Base-by-base conservation (phyloP, 2,113 vertebrate genomes). In the Ceyx margarethae region DNA sequence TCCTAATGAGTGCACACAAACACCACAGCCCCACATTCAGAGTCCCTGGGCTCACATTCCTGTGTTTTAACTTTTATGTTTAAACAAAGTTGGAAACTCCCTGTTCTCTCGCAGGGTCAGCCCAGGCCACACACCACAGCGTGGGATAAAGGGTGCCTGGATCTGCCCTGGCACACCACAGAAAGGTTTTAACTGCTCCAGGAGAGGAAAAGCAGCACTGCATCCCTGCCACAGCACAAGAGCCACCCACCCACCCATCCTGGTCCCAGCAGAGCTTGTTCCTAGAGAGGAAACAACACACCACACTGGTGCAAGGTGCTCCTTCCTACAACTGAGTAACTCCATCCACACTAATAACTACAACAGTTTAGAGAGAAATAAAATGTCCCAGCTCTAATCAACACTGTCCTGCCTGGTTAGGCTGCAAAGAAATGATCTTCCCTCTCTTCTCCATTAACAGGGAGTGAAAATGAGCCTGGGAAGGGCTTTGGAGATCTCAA, bases 221-320 rank as follows among this genome's bases (percentile, higher is more conserved):
- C 17, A 50, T 17, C n/a, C 33, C 26, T 66, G 5, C 26, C 31
- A 18, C 0, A 0, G 62, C 35, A 43, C 40, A 45, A 26, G 23
- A 57, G 20, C 6, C 43, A 29, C n/a, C 18, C 14, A 2, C 11
- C 13, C 17, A 37, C 37, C 14, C 17, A 2, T 13, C 6, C 65
- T n/a, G 2, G 0, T 2, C 6, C 13, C 61, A 25, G n/a, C 0
- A 11, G 45, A 20, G 5, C 10, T 51, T 64, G 33, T 2, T 72
- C 66, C 33, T 40, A 67, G 29, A 23, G 25, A 46, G 31, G 56
- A 35, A 33, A 12, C 1, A 75, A 11, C 18, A 29, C 4, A 4
- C 9, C 22, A 25, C 1, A 0, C 6, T 13, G 29, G 35, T 25
- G 23, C 8, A 40, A 35, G 15, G 22, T 29, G 65, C 29, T 81